These are phyloP conservation scores for Ecdyonurus torrentis DNA, from an alignment of 2,888 invertebrate species.

Conservation along the genomic window DNA sequence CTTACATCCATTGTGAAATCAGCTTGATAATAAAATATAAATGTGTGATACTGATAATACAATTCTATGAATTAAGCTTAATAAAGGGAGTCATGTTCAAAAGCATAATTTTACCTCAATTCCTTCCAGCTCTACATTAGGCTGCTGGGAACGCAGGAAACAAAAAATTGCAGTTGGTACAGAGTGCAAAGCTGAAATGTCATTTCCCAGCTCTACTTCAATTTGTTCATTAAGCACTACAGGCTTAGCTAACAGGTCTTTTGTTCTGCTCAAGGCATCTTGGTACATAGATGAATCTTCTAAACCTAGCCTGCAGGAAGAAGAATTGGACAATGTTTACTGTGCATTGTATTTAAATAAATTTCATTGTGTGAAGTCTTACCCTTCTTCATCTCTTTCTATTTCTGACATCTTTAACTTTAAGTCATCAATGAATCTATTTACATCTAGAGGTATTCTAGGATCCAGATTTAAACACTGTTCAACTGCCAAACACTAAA, in stretches of 20 bases:
- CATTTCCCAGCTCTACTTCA: conserved; percentile 36
- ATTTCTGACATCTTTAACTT: conserved; percentile 33
- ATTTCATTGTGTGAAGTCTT: conserved; percentile 13
- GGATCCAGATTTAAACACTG: conserved; percentile 32
- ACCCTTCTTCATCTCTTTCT: conserved; percentile 31
- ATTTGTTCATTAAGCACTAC: conserved; percentile 31
- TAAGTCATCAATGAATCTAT: conserved; percentile 32
- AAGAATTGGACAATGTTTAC: too few relatives aligned
- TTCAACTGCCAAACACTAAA: conserved; percentile 38
- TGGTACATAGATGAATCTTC: conserved; percentile 32
- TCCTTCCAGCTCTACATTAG: neutral
- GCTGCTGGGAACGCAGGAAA: conserved; percentile 30
- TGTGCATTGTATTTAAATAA: too few relatives aligned
- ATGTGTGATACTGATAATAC: neutral
- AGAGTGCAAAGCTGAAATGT: conserved; percentile 44
- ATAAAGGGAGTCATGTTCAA: neutral
- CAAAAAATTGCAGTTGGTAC: conserved; percentile 57
- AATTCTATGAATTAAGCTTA: neutral
- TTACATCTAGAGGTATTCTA: conserved; percentile 27
- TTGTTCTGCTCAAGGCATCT: conserved; percentile 33
- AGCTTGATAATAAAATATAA: too few relatives aligned
- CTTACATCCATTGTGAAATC: too few relatives aligned
- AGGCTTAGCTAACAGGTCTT: conserved; percentile 30
- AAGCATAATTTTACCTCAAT: neutral
- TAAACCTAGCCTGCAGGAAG: too few relatives aligned